Percentiles rank a stretch among this genome's conserved stretches.
phyloP scores from a whole-genome alignment of 2,797 vertebrate species.

The Pyrocephalus nanus region DNA sequence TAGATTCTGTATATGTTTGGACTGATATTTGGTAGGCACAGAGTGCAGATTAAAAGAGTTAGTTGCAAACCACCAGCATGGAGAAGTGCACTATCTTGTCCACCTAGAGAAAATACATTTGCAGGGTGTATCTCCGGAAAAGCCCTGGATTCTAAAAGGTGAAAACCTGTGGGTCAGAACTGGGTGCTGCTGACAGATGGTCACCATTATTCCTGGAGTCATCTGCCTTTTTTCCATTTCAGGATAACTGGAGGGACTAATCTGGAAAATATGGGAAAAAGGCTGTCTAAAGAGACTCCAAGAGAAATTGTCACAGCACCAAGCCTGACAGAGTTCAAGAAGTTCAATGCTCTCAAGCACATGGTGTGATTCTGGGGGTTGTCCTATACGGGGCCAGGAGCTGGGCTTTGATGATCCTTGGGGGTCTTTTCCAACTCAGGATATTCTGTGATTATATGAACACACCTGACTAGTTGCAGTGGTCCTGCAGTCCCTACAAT shows the following conservation, averaged over 20 bases:
- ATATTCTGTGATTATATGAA: not conserved
- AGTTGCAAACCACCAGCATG: not conserved
- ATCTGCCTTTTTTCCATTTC: not conserved
- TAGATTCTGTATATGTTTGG: not conserved
- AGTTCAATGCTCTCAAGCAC: not conserved
- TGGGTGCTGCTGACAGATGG: not conserved
- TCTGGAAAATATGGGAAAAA: not conserved
- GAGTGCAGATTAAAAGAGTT: not conserved
- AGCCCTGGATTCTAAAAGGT: not conserved
- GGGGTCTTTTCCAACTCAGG: not conserved
- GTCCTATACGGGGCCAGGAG: not conserved
- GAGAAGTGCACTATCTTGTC: not conserved
- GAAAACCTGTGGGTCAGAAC: not conserved
- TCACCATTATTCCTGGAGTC: not conserved
- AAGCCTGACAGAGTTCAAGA: not conserved
- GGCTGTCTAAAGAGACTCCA: not conserved
- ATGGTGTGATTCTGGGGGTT: not conserved
- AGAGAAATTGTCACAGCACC: not conserved
- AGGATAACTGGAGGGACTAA: not conserved
- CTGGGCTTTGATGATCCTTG: not conserved
- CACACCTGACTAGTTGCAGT: accelerated
- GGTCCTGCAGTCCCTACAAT: not conserved
- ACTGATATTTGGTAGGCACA: not conserved
- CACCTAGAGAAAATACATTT: not conserved
- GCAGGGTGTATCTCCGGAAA: not conserved